Percentiles rank a stretch among this genome's conserved stretches.
Evolutionary conservation across 2,888 invertebrate genomes (phyloP).

Genomic region (Bugula neritina): DNA sequence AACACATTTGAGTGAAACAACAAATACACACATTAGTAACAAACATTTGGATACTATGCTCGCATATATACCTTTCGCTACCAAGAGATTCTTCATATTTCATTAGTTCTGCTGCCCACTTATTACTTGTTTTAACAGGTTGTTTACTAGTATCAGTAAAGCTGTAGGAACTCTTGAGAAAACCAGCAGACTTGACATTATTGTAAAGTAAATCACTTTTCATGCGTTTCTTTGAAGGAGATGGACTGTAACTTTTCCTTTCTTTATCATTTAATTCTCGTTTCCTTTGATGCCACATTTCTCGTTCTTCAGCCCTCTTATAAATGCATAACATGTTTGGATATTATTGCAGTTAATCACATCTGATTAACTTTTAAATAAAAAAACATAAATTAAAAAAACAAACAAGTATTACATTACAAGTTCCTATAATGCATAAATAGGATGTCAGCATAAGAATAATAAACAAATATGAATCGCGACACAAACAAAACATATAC

Average conservation of each 20-base stretch:
- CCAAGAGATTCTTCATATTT: conserved; percentile 16
- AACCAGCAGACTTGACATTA: neutral
- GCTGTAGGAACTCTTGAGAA: neutral
- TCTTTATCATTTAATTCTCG: neutral
- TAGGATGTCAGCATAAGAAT: no score
- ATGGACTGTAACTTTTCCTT: neutral
- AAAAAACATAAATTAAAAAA: neutral
- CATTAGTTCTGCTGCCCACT: conserved; percentile 14
- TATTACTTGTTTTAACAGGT: neutral
- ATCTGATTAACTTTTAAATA: neutral
- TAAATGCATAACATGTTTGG: neutral
- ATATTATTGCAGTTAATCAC: neutral
- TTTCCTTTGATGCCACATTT: conserved; percentile 1
- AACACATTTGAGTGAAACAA: no score
- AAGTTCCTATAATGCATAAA: no score
- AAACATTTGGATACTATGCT: no score
- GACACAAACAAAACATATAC: no score
- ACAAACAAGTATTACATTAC: neutral
- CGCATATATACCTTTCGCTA: neutral
- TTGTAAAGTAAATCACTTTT: neutral
- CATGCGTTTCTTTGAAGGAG: no score
- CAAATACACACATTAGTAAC: no score
- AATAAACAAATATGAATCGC: no score
- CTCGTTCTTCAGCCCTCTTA: neutral
- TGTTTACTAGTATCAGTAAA: neutral